Evolutionary conservation across 2,797 vertebrate species (phyloP), one percentile per base, ranked within the genome.

Genomic region (Atherinosoma microstoma): DNA sequence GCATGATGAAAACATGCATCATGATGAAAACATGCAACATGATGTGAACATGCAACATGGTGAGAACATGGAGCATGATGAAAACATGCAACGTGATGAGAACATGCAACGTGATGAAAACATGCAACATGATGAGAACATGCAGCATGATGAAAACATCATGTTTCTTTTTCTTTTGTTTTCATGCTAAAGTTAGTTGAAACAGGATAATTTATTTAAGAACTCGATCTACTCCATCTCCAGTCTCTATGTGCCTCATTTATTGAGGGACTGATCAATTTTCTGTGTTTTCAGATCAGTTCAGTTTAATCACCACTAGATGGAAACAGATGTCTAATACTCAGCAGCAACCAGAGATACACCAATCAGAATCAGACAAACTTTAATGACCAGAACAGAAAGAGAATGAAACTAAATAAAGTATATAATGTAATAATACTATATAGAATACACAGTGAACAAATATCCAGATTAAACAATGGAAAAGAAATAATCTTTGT

Each of bases 271-370:
- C 45, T n/a, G 20, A n/a, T 6, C 8, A n/a, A 35, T 9, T 35
- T 35, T 35, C 6, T 35, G 34, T 9, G 34, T 35, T n/a, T n/a
- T n/a, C 10, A 9, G 22, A 49, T 27, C 38, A 78, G 38, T 80
- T 34, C 61, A 2, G 0, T 0, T 4, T 0, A 12, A 0, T 53
- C 8, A 22, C 80, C 92, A 87, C 80, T 60, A 91, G 93, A 82
- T 90, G 80, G 91, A 67, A 78, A 6, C 85, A 83, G 35, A 57
- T 22, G 7, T 34, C 9, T 38, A 12, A 47, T 3, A 1, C 1
- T 4, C 22, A n/a, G 11, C 20, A 36, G 34, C 15, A 42, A 42
- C 8, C 10, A 45, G 51, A 13, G 22, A 29, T 3, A 20, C 20
- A 7, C 22, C n/a, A 51, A 38, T 13, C 36, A 22, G 47, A 51